Evolutionary conservation across 2,113 vertebrate species (phyloP).

Genomic region (Pedionomus torquatus): DNA sequence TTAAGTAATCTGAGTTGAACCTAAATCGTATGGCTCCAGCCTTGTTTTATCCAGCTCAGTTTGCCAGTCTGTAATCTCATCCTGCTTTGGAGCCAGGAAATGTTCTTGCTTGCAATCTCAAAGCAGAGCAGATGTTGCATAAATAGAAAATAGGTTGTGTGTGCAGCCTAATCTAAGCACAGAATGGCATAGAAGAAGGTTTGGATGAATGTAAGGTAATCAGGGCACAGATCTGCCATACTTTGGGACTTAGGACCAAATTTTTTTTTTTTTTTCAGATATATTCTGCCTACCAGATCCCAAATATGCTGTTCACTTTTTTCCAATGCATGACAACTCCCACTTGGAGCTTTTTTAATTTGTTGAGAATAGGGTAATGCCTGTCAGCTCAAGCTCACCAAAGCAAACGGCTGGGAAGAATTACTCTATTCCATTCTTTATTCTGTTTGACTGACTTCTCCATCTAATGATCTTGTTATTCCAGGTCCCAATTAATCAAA

Average conservation of each 20-base stretch:
- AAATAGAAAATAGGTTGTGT: constrained; percentile 66
- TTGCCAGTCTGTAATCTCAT: constrained; percentile 48
- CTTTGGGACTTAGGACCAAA: not conserved
- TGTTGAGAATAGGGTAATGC: not conserved
- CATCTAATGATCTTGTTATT: not conserved
- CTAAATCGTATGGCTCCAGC: constrained; percentile 19
- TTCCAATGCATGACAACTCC: not conserved
- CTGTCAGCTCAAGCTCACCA: not conserved
- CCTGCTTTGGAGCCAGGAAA: constrained; percentile 61
- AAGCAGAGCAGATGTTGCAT: constrained; percentile 61
- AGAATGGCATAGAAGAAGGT: constrained; percentile 24
- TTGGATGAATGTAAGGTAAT: constrained; percentile 41
- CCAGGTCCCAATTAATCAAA: not conserved
- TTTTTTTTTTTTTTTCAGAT: not conserved
- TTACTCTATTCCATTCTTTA: not conserved
- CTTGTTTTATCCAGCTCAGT: constrained; percentile 51
- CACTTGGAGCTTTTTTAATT: not conserved
- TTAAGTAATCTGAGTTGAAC: constrained; percentile 39
- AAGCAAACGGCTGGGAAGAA: not conserved
- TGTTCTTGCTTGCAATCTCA: constrained; percentile 56
- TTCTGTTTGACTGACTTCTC: not conserved
- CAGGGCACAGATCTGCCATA: constrained; percentile 6
- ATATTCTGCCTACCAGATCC: not conserved
- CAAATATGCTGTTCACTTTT: not conserved
- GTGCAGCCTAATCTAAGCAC: constrained; percentile 47